These are phyloP conservation scores for Macaria liturata DNA, from an alignment of 2,888 invertebrate genomes.

Conservation along the genomic window DNA sequence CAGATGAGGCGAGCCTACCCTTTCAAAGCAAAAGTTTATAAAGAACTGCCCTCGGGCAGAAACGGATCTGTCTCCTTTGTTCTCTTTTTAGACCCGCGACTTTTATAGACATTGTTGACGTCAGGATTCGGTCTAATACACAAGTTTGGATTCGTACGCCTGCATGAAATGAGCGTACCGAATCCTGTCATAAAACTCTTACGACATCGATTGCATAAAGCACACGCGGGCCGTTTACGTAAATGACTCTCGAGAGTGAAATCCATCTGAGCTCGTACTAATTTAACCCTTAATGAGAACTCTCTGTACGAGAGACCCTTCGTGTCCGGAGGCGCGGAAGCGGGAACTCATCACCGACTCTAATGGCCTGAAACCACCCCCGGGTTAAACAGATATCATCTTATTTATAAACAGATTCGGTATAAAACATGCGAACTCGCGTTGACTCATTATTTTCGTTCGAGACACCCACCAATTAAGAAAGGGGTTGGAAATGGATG, in stretches of 20 bases:
- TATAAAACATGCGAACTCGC: conserved; percentile 45
- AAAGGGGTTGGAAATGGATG: conserved; percentile 30
- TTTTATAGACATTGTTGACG: conserved; percentile 24
- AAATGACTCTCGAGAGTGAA: conserved; percentile 52
- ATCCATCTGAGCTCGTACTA: conserved; percentile 59
- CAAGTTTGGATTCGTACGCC: conserved; percentile 11
- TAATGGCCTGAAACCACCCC: conserved; percentile 70
- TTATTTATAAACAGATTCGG: conserved; percentile 56
- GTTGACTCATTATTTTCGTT: conserved; percentile 41
- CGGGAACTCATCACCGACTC: conserved; percentile 67
- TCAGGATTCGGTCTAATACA: conserved; percentile 9
- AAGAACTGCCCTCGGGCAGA: conserved; percentile 63
- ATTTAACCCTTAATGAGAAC: conserved; percentile 72
- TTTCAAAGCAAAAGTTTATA: conserved; percentile 68
- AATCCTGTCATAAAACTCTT: conserved; percentile 39
- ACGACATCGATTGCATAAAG: conserved; percentile 44
- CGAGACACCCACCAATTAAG: conserved; percentile 37
- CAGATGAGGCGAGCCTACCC: conserved; percentile 64
- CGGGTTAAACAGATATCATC: conserved; percentile 63
- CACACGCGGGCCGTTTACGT: conserved; percentile 50
- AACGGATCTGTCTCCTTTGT: conserved; percentile 55
- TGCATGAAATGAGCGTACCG: conserved; percentile 27
- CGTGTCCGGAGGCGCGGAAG: conserved; percentile 70
- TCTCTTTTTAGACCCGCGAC: conserved; percentile 42
- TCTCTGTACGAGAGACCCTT: conserved; percentile 54